phyloP scores from a whole-genome alignment of 2,888 invertebrate species.

The Ryuthela nishihirai region DNA sequence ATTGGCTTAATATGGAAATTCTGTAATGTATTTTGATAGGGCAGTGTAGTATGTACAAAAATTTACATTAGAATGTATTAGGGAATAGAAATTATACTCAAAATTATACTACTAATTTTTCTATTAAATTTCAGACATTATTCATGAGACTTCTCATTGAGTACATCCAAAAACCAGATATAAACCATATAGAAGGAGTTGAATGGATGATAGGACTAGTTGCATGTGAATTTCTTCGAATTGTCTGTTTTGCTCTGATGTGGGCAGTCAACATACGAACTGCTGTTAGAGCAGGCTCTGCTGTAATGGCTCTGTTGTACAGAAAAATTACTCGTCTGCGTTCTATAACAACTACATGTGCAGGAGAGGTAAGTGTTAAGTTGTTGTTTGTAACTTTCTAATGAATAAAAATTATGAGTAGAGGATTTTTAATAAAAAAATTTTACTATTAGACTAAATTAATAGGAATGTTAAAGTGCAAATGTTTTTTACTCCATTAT shows the following conservation, averaged over 20 bases:
- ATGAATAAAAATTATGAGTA: too few relatives aligned
- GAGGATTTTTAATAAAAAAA: too few relatives aligned
- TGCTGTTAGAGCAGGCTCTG: constrained; percentile 47
- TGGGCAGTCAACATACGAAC: constrained; percentile 56
- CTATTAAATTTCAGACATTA: constrained; percentile 49
- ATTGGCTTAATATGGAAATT: too few relatives aligned
- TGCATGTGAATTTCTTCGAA: constrained; percentile 53
- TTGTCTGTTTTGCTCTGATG: constrained; percentile 53
- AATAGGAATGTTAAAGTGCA: too few relatives aligned
- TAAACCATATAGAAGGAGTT: constrained; percentile 51
- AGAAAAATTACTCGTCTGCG: constrained; percentile 52
- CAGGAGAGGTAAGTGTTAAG: constrained; percentile 52
- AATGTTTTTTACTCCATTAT: too few relatives aligned
- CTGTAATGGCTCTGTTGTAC: constrained; percentile 49
- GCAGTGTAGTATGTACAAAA: too few relatives aligned
- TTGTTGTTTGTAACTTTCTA: background rate
- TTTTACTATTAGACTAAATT: too few relatives aligned
- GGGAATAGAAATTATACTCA: too few relatives aligned
- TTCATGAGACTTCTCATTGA: constrained; percentile 54
- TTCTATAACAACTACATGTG: constrained; percentile 53
- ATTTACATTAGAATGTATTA: too few relatives aligned
- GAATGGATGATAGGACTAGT: constrained; percentile 54
- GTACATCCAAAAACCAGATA: constrained; percentile 51
- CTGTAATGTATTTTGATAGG: too few relatives aligned
- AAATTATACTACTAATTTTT: too few relatives aligned